phyloP scores from a whole-genome alignment of 2,797 vertebrate genomes.

The Cryptoblepharus egeriae region DNA sequence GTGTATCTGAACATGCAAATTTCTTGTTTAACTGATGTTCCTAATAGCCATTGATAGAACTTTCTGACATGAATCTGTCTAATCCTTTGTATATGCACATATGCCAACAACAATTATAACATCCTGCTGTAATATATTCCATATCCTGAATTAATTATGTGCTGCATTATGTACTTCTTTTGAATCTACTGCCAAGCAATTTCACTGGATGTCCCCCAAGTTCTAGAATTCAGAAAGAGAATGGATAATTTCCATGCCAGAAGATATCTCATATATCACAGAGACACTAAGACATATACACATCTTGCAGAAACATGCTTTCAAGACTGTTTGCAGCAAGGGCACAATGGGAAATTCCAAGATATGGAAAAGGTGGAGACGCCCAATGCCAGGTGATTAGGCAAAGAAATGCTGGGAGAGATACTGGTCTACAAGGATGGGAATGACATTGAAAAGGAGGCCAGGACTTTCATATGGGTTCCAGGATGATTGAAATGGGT shows the following conservation, averaged over 20 bases:
- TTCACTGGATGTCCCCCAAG: conserved; percentile 13
- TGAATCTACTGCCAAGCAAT: conserved; percentile 18
- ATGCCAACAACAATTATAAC: conserved; percentile 5
- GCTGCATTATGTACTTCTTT: conserved; percentile 10
- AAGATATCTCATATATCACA: conserved; percentile 20
- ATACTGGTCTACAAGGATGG: not conserved
- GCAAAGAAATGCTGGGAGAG: not conserved
- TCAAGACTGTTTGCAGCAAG: not conserved
- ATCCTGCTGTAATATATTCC: conserved; percentile 7
- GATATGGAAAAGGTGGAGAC: not conserved
- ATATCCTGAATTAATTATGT: conserved; percentile 19
- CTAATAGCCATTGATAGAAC: not conserved
- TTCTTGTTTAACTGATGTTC: not conserved
- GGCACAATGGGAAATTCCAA: not conserved
- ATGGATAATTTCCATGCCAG: conserved; percentile 1
- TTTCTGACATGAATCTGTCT: not conserved
- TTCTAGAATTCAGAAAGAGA: not conserved
- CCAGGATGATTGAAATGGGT: too few species aligned
- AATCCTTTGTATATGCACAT: not conserved
- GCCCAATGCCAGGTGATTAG: not conserved
- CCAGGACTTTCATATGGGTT: not conserved
- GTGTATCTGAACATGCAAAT: not conserved
- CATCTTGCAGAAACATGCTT: conserved; percentile 27
- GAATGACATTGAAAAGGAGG: not conserved
- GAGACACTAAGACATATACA: not conserved